Evolutionary conservation across 2,888 invertebrate species (phyloP).

Genomic region (Pteria penguin): DNA sequence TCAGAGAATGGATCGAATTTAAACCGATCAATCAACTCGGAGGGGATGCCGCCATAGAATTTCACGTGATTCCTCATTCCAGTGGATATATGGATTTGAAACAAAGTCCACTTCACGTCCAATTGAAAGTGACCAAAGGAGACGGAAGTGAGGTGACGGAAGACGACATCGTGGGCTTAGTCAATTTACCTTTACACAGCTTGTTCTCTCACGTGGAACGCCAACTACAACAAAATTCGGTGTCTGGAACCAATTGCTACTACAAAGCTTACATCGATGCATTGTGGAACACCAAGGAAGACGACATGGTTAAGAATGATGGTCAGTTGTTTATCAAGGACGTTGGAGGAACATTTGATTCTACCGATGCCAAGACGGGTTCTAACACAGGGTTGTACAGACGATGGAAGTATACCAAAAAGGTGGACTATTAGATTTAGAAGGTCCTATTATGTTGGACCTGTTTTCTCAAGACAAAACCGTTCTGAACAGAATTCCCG

Average conservation of each 20-base stretch:
- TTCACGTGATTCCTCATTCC: too few species aligned
- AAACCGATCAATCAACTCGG: too few species aligned
- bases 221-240: not conserved
- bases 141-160: constrained; percentile 8
- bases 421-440: constrained; percentile 33
- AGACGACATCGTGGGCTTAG: constrained; percentile 18
- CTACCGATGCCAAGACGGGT: constrained; percentile 23
- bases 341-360: constrained; percentile 12
- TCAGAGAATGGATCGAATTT: too few species aligned
- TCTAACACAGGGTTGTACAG: too few species aligned
- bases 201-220: too few species aligned
- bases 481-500: constrained; percentile 33
- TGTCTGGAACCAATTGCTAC: too few species aligned
- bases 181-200: constrained; percentile 38
- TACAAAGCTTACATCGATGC: too few species aligned
- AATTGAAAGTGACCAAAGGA: constrained; percentile 33
- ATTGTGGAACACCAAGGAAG: too few species aligned
- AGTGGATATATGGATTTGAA: constrained; percentile 22
- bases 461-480: constrained; percentile 37
- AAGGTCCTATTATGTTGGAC: too few species aligned
- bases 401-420: too few species aligned
- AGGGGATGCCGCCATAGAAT: too few species aligned
- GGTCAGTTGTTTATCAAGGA: constrained; percentile 47
- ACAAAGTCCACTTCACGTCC: constrained; percentile 14
- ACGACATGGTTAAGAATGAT: too few species aligned